Base-by-base conservation (phyloP, 2,888 invertebrate species). In the Tetropium fuscum region DNA sequence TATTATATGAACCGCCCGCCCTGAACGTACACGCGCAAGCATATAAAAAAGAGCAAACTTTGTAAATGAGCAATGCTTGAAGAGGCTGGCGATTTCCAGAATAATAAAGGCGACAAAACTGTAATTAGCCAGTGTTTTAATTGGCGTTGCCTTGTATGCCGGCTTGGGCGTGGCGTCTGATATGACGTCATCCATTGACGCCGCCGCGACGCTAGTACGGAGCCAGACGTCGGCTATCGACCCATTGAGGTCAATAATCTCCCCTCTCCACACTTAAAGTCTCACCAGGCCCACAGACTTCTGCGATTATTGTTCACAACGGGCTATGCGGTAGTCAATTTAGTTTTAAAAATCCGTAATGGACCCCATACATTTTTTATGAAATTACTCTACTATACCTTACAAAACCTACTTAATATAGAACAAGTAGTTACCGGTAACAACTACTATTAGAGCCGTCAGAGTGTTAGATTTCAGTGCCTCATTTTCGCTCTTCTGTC, bases 121-220 rank as follows among this genome's bases (percentile, higher is more conserved):
- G 40, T 40, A 51, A 51, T 51, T 51, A 51, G 44, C 5, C 27
- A 27, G 16, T 15, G 48, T 20, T 51, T 51, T 51, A 51, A 51
- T 51, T 51, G 48, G 40, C 59, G 48, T 55, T 36, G 44, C 56
- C 57, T 61, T 47, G 47, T 60, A 48, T 11, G 47, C 53, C 34
- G 58, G 44, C 2, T 25, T 47, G 76, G 79, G 78, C 75, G 79
- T 76, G 78, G 78, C 74, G 74, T 81, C 80, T 80, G 78, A 70
- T 72, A 80, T 84, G 84, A 84, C 84, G 84, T 84, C 84, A 84
- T 80, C 82, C 84, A 84, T 84, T 84, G 84, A 84, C 49, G 61
- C 49, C 57, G 69, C 72, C 66, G 70, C 66, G 71, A 69, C 71
- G 72, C 73, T 69, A 73, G 71, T 70, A 71, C 76, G 76, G 74